Evolutionary conservation across 2,797 vertebrate genomes (phyloP).

Genomic region (Coccyzus lansbergi): DNA sequence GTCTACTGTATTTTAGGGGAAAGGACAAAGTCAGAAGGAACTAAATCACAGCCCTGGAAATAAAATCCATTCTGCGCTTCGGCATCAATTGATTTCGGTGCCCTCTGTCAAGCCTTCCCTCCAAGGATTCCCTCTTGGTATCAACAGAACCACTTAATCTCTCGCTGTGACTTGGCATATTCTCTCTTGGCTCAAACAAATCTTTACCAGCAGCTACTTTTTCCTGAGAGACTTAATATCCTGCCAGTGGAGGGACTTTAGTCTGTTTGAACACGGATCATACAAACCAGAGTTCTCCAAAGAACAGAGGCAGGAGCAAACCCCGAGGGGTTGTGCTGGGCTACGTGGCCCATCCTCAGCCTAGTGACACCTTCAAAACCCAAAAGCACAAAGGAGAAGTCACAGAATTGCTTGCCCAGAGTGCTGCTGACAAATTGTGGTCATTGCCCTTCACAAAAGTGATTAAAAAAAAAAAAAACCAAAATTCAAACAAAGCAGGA

Average conservation of each 20-base stretch:
- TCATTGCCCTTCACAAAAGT: background rate
- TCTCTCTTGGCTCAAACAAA: background rate
- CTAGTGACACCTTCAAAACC: background rate
- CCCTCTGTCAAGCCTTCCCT: background rate
- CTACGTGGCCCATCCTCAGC: accelerated
- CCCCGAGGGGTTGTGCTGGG: background rate
- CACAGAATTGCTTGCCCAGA: background rate
- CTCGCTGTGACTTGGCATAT: background rate
- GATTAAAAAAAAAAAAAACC: no score
- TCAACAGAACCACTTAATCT: conserved; percentile 9
- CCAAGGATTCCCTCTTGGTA: background rate
- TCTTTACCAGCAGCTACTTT: background rate
- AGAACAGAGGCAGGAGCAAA: background rate
- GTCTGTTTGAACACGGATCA: background rate
- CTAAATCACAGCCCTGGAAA: background rate
- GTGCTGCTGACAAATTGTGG: background rate
- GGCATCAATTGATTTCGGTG: background rate
- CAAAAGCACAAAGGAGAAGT: background rate
- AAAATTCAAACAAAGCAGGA: background rate
- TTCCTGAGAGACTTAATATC: background rate
- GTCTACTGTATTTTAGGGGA: background rate
- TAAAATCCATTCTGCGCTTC: background rate
- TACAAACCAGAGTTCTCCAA: background rate
- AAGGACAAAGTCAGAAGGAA: background rate
- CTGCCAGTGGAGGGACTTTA: background rate